These are phyloP conservation scores for Erebia ligea DNA, from an alignment of 2,888 invertebrate species.

Conservation along the genomic window DNA sequence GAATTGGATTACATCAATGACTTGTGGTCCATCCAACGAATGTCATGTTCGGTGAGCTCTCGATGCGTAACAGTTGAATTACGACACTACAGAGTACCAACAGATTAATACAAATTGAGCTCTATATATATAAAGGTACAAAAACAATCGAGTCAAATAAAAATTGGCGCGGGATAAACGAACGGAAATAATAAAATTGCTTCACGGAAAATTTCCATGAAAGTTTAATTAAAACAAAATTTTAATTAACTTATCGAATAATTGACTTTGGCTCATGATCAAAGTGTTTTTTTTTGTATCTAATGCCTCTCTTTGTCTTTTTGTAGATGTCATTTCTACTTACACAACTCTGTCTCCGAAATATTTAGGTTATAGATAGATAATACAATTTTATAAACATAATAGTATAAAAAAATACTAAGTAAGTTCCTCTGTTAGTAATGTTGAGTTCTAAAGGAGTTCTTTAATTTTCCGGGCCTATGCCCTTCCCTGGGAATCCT, in stretches of 20 bases:
- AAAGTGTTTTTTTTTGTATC: not conserved
- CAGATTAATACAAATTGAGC: constrained; percentile 38
- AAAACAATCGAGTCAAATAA: constrained; percentile 31
- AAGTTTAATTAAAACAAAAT: constrained; percentile 17
- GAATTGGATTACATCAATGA: constrained; percentile 14
- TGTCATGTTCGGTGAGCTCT: constrained; percentile 24
- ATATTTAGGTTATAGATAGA: no score
- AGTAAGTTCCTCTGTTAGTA: no score
- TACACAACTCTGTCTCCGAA: no score
- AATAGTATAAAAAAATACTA: no score
- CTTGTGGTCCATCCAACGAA: constrained; percentile 21
- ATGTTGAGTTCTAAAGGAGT: no score
- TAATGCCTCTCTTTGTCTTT: not conserved
- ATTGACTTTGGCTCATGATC: not conserved
- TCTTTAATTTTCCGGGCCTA: no score
- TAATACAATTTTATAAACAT: no score
- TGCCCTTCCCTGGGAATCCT: no score
- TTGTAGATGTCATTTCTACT: no score
- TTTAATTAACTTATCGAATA: constrained; percentile 9
- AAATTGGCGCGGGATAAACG: constrained; percentile 27
- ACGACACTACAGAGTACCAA: constrained; percentile 24
- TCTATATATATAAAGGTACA: constrained; percentile 19
- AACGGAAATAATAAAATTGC: constrained; percentile 24
- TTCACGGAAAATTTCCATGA: constrained; percentile 1
- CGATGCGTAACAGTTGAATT: constrained; percentile 36